Conservation (phyloP, 2,797 vertebrate species). For the Chaetophractus vellerosus region DNA sequence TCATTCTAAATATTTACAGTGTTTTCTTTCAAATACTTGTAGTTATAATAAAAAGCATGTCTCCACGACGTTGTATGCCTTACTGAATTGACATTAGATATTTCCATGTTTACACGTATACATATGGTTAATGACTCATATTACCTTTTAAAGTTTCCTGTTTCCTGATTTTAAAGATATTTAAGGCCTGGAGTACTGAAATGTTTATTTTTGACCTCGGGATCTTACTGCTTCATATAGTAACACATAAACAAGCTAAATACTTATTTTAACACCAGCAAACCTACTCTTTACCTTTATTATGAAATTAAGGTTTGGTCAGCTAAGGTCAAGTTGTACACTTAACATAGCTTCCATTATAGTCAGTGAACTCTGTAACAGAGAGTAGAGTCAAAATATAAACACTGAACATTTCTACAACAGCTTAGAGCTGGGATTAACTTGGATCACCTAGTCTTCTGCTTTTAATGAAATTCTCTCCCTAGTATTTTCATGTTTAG, state of each 20-base stretch:
- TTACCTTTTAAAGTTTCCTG: conserved; percentile 82
- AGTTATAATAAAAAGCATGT: conserved; percentile 56
- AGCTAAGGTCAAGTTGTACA: conserved; percentile 88
- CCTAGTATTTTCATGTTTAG: conserved; percentile 91
- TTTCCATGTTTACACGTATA: conserved; percentile 64
- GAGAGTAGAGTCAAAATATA: conserved; percentile 88
- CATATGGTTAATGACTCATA: conserved; percentile 72
- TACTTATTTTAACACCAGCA: conserved; percentile 84
- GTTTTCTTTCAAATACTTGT: conserved; percentile 68
- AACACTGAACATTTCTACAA: conserved; percentile 89
- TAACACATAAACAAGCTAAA: conserved; percentile 80
- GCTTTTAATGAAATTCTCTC: conserved; percentile 95
- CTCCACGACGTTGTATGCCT: conserved; percentile 70
- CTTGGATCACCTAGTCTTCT: conserved; percentile 93
- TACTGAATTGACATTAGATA: conserved; percentile 75
- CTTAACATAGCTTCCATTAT: conserved; percentile 87
- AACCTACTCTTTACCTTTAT: conserved; percentile 86
- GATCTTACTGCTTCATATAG: conserved; percentile 62
- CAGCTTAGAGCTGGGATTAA: conserved; percentile 93
- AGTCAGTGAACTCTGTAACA: conserved; percentile 89
- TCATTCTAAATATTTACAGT: conserved; percentile 75
- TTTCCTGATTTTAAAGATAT: conserved; percentile 83
- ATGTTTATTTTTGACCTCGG: conserved; percentile 82
- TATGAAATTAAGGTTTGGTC: conserved; percentile 88
- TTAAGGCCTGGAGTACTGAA: conserved; percentile 74